These are phyloP conservation scores for Plutella xylostella DNA, from an alignment of 2,888 invertebrate species.

Conservation along the genomic window DNA sequence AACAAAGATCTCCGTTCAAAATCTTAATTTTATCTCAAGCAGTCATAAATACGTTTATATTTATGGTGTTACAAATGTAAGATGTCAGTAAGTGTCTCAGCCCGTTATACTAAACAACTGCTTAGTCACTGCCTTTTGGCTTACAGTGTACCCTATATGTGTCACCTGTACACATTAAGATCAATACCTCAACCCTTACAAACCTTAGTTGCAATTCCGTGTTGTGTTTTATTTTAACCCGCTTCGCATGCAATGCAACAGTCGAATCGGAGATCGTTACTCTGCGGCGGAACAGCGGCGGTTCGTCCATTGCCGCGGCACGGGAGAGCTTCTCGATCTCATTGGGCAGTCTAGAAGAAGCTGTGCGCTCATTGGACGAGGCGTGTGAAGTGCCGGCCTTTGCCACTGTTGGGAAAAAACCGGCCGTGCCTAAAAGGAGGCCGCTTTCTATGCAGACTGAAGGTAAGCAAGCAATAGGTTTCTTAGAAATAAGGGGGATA, in stretches of 20 bases:
- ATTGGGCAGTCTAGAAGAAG: slow-evolving; percentile 59
- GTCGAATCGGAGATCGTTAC: slow-evolving; percentile 67
- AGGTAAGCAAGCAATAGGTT: too few species aligned
- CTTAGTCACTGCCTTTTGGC: too few species aligned
- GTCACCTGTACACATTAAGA: too few species aligned
- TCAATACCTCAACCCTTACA: too few species aligned
- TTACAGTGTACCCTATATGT: too few species aligned
- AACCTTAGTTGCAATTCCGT: slow-evolving; percentile 3
- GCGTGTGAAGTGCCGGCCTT: slow-evolving; percentile 48
- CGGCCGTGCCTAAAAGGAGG: slow-evolving; percentile 64
- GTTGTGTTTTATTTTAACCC: slow-evolving; percentile 19
- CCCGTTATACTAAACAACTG: too few species aligned
- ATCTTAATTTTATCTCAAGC: too few species aligned
- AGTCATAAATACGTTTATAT: too few species aligned
- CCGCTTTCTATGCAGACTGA: slow-evolving; percentile 74
- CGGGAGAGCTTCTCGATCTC: slow-evolving; percentile 61
- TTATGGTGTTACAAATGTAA: too few species aligned
- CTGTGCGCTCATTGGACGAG: slow-evolving; percentile 54
- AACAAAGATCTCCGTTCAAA: too few species aligned
- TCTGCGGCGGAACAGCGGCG: slow-evolving; percentile 62
- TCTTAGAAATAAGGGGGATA: too few species aligned
- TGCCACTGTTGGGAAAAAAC: slow-evolving; percentile 61
- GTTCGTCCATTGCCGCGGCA: slow-evolving; percentile 48
- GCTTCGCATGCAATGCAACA: slow-evolving; percentile 35
- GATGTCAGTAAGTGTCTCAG: too few species aligned